phyloP scores from a whole-genome alignment of 2,888 invertebrate genomes.

The Eretmocerus hayati region DNA sequence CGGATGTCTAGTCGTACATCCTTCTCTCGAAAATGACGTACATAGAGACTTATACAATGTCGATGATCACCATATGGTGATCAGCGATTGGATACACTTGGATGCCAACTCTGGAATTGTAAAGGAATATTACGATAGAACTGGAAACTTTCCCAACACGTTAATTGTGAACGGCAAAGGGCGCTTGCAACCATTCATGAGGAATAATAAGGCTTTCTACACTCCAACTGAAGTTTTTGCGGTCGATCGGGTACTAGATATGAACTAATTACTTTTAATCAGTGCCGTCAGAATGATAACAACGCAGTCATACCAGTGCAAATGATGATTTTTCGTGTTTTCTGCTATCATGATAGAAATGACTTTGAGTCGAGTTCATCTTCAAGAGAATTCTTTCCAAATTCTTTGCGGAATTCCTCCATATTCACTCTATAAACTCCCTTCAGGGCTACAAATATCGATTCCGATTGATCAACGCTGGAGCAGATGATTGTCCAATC shows the following conservation, averaged over 20 bases:
- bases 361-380: no score
- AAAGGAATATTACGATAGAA: slow-evolving; percentile 73
- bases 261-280: not conserved
- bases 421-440: no score
- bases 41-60: slow-evolving; percentile 67
- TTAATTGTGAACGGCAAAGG: slow-evolving; percentile 79
- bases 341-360: no score
- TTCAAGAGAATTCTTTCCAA: no score
- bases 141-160: slow-evolving; percentile 74
- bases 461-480: slow-evolving; percentile 76
- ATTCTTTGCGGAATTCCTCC: no score
- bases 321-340: no score
- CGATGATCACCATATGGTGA: slow-evolving; percentile 70
- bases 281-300: no score
- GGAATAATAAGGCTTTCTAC: slow-evolving; percentile 40
- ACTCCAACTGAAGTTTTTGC: slow-evolving; percentile 59
- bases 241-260: slow-evolving; percentile 55
- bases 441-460: slow-evolving; percentile 57
- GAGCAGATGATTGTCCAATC: slow-evolving; percentile 80
- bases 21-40: slow-evolving; percentile 57
- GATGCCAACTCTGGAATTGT: slow-evolving; percentile 67
- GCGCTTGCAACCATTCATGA: slow-evolving; percentile 42
- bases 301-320: no score
- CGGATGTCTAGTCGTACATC: slow-evolving; percentile 68
- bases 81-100: slow-evolving; percentile 77